Evolutionary conservation across 2,797 vertebrate species (phyloP), one percentile per base, ranked within the genome.

Genomic region (Anisognathus igniventris): DNA sequence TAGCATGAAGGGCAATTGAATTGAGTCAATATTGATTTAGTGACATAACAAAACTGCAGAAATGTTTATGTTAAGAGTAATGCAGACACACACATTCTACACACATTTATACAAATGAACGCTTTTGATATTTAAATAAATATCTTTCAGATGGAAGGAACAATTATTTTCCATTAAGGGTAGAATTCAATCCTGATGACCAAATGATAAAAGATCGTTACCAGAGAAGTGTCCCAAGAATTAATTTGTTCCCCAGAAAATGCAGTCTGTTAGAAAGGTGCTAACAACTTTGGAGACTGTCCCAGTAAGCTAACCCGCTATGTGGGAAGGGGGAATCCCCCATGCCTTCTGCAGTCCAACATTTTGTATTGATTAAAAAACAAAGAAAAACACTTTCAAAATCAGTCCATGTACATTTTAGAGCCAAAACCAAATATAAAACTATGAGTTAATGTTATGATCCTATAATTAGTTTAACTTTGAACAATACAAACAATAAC

Each of bases 21-120:
- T 90, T 81, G 81, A 93, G 91, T 86, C 95, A 95, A 90, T 96
- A 96, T 96, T 93, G 95, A 95, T 96, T 94, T 88, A 84, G 56
- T 88, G 80, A 92, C 88, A 76, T 84, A 90, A 94, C 73, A 90
- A 84, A 94, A 96, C 88, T 86, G 57, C 86, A 94, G 86, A 93
- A 90, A 92, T 47, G 54, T 88, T 92, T 90, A 84, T 65, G 70
- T 65, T 88, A 64, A 57, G 65, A 86, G 61, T 83, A 80, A 86
- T 76, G 53, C 22, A 76, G 20, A 56, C 67, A 75, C 67, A 81
- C 48, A 71, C 60, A 44, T 17, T 51, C 76, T 54, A 35, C 51
- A 88, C 22, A 57, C 31, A 74, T 77, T 76, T 74, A 71, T 33
- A 91, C 89, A 96, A 91, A 87, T 9, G 6, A 85, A 77, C 3